Percentiles rank a stretch among this genome's conserved stretches.
Conservation (phyloP, 2,797 vertebrate species). For the Parauchenoglanis ngamensis region DNA sequence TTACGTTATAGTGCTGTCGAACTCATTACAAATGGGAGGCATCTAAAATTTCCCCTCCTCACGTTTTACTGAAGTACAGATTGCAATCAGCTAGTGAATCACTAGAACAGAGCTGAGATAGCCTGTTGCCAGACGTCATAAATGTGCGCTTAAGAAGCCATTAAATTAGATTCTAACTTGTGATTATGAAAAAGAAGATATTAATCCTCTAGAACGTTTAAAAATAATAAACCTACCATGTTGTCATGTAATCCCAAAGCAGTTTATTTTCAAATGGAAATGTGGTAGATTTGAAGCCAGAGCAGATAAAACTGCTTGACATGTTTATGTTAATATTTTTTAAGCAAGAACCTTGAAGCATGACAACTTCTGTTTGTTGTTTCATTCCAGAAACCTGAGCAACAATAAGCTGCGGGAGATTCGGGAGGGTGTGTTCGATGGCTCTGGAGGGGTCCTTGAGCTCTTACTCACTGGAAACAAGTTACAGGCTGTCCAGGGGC, state of each 20-base stretch:
- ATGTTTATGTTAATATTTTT: constrained; percentile 15
- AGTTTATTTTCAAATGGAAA: neutral
- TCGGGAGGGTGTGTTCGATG: constrained; percentile 87
- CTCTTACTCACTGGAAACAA: constrained; percentile 93
- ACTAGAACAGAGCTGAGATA: constrained; percentile 32
- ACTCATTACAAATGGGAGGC: constrained; percentile 73
- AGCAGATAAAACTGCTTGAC: constrained; percentile 20
- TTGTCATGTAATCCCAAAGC: constrained; percentile 18
- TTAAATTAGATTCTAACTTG: constrained; percentile 34
- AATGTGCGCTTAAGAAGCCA: constrained; percentile 32
- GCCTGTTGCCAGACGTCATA: constrained; percentile 33
- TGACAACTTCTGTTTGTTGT: constrained; percentile 11
- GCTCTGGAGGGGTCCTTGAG: constrained; percentile 84
- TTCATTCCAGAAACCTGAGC: constrained; percentile 84
- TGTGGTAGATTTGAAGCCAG: constrained; percentile 4
- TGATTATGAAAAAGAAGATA: constrained; percentile 24
- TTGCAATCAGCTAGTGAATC: constrained; percentile 53
- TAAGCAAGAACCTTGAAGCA: constrained; percentile 3
- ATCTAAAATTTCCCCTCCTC: constrained; percentile 68
- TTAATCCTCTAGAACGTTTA: constrained; percentile 1
- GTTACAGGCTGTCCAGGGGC: constrained; percentile 84
- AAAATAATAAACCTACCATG: neutral
- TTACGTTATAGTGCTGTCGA: constrained; percentile 74
- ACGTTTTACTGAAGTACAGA: constrained; percentile 53
- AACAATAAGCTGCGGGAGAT: constrained; percentile 96